Base-by-base conservation (phyloP, 1,140 invertebrate species). In the Temnothorax nylanderi region DNA sequence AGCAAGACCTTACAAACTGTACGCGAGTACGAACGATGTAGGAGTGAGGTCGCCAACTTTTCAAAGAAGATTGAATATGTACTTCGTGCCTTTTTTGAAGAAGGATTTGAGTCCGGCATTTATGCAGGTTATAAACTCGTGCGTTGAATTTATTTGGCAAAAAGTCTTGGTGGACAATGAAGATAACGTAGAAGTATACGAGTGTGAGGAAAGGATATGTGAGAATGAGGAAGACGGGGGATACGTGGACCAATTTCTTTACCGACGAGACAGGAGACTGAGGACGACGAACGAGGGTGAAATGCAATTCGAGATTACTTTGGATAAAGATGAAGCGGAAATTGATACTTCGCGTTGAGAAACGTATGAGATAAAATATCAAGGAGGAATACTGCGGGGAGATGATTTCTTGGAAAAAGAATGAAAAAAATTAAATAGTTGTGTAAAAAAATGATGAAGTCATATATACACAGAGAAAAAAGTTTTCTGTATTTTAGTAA, bases 51-150 rank as follows among this genome's bases (percentile, higher is more conserved):
- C 71, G 10, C 3, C 13, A 32, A 8, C 8, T 18, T 7, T 62
- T 3, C 5, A 34, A 1, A 49, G 26, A 26, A 89, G 44, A 54
- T 84, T 89, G 3, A 74, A 54, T 8, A 77, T 76, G 34, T 87
- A 71, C 18, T 89, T 89, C 11, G 84, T 84, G 74, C 51, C 72
- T 34, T 89, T 87, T 18, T 51, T 54, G 11, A 58, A 56, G 11
- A 4, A 58, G 2, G 44, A 65, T 21, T 82, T 89, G 32, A 85
- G 34, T 44, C n/a, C 18, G 51, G 82, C 81, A 13, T 81, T 88
- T 18, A 6, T 49, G 11, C 44, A 34, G n/a, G 51, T 49, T 21
- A 10, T 18, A 51, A 49, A 32, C n/a, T 49, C n/a, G 54, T 8
- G 21, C 0, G 54, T 7, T 21, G 54, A 71, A 49, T 71, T 64